Conservation (phyloP, 1,140 invertebrate species). For the Pogonus chalceus region DNA sequence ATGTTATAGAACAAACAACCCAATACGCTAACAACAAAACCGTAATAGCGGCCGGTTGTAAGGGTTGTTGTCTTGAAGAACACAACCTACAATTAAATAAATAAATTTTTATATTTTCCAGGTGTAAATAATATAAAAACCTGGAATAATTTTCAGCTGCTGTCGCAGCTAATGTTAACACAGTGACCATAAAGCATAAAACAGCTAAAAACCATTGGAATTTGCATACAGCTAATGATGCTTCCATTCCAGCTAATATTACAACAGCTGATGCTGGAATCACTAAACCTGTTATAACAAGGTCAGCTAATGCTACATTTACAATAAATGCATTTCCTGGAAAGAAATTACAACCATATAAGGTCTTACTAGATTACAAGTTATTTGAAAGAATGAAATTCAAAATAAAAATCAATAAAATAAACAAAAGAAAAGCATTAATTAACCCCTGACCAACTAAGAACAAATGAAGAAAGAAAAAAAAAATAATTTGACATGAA, state of each 20-base stretch:
- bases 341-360: conserved; percentile 31
- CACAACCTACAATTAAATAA: no score
- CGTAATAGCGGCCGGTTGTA: conserved; percentile 45
- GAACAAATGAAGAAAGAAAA: no score
- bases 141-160: conserved; percentile 53
- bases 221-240: conserved; percentile 48
- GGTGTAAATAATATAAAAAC: no score
- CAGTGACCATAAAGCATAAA: conserved; percentile 54
- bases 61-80: conserved; percentile 35
- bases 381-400: no score
- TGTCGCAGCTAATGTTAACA: conserved; percentile 51
- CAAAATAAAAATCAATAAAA: no score
- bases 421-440: no score
- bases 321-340: conserved; percentile 70
- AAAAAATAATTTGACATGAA: no score
- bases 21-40: conserved; percentile 41
- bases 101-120: no score
- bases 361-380: no score
- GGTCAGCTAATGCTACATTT: conserved; percentile 64
- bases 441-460: no score
- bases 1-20: conserved; percentile 36
- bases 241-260: conserved; percentile 53
- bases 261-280: conserved; percentile 61
- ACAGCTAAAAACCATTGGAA: conserved; percentile 56
- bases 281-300: conserved; percentile 60